A percentile compares a stretch with the other conserved stretches of the same genome.
These are phyloP conservation scores for Cataglyphis rosenhaueri DNA, from an alignment of 2,888 invertebrate species.

Conservation along the genomic window DNA sequence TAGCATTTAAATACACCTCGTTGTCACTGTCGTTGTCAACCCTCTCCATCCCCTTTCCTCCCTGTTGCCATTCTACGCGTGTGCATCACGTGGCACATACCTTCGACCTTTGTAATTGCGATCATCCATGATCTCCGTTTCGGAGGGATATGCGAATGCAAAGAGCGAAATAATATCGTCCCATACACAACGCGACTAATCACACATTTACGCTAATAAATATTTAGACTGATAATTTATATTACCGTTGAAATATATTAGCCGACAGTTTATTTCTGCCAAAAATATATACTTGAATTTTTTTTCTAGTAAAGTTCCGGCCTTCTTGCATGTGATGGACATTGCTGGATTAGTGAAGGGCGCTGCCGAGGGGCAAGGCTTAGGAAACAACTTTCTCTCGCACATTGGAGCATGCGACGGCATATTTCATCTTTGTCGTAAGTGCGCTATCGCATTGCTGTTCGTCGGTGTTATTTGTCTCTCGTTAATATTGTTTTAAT, in stretches of 20 bases:
- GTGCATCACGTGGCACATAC: conserved; percentile 43
- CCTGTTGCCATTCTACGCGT: conserved; percentile 62
- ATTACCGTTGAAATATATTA: background rate
- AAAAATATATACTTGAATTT: conserved; percentile 68
- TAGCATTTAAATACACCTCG: conserved; percentile 83
- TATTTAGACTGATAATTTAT: conserved; percentile 3
- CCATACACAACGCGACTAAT: background rate
- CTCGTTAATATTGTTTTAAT: conserved; percentile 9
- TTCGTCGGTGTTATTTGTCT: background rate
- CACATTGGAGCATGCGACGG: conserved; percentile 99
- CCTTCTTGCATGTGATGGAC: conserved; percentile 98
- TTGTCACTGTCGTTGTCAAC: conserved; percentile 65
- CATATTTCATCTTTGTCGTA: conserved; percentile 98
- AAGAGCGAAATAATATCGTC: background rate
- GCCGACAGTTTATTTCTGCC: background rate
- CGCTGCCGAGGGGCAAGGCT: conserved; percentile 98
- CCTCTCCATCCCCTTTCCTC: background rate
- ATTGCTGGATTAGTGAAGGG: conserved; percentile 99
- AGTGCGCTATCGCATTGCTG: conserved; percentile 83
- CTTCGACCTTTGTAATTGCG: conserved; percentile 45
- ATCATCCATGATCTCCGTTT: conserved; percentile 37
- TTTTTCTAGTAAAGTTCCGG: conserved; percentile 97
- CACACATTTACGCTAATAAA: background rate
- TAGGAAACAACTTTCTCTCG: conserved; percentile 99
- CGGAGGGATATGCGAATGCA: background rate